Base-by-base conservation (phyloP, 2,888 invertebrate species). In the Amblyjoppa fuscipennis region DNA sequence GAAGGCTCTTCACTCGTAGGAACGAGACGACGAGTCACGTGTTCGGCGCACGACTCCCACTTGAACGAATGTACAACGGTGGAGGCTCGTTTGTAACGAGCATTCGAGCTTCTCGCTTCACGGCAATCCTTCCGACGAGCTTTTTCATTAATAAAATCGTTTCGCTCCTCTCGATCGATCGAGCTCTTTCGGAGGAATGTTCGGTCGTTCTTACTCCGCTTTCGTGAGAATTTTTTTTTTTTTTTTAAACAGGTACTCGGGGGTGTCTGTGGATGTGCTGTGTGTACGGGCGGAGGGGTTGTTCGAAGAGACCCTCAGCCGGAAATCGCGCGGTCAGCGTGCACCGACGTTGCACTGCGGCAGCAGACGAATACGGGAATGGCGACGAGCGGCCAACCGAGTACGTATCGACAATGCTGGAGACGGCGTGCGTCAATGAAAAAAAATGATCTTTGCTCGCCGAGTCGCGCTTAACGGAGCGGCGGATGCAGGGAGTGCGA, bases 281-380 rank as follows among this genome's bases (percentile, higher is more conserved):
- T 25, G 73, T 9, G 31, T 31, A 20, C 20, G 53, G 2, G 16
- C 5, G 25, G 28, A 31, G 49, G 34, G 20, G 74, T 38, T 28
- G 20, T 56, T 56, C 25, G 61, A 34, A 49, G 61, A 75, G 45
- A 31, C 13, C 34, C 31, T 34, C 13, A 25, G 45, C 31, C 61
- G n/a, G 11, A 34, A 75, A 64, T 64, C 75, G 75, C 61, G 64
- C 75, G 61, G 49, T 51, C 75, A 75, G 75, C 64, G 75, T 75
- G 49, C 64, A 45, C 74, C 28, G 49, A 75, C 45, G 75, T 75
- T 75, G 75, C 75, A 75, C 75, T 75, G 75, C 75, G 64, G 64
- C 13, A 6, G 34, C 13, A 6, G 34, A 41, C 41, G 28, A 75
- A 31, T 28, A 49, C 49, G 61, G 41, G 59, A 41, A 74, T 59